Evolutionary conservation across 2,797 vertebrate species (phyloP), one percentile per base, ranked within the genome.

Genomic region (Sternotherus odoratus): DNA sequence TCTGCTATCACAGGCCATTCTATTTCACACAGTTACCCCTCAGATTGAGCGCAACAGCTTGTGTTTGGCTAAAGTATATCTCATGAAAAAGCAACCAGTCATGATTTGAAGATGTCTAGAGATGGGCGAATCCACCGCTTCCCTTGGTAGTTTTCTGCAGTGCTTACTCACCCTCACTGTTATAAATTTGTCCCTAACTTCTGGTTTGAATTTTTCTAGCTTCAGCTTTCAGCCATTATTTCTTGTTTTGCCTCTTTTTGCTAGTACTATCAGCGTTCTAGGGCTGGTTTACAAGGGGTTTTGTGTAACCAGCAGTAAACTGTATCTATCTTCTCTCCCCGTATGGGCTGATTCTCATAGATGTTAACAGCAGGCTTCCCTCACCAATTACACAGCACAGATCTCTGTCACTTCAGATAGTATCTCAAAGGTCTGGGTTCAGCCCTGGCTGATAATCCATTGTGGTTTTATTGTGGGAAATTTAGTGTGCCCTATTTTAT

Each of bases 1-100:
- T 90, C 53, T 94, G 87, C 46, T 89, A 49, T 88, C 88, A 51
- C 89, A 78, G 84, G 91, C 92, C 87, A 51, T 94, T 80, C 46
- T 0, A 1, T 85, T 78, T 63, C 92, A 72, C 89, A 36, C 13
- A 94, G 51, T 85, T 93, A 82, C 56, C 86, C 93, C 53, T 48
- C 57, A 39, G 57, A 85, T 87, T 11, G 75, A 88, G 86, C 75
- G 66, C 66, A 56, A 77, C 51, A 85, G 60, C 56, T 95, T 49
- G 19, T 83, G 89, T 63, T 87, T 84, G 83, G 89, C 74, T 95
- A 82, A 88, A 92, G 1, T 15, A 74, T 56, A 33, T 86, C n/a
- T 95, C 28, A 87, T 92, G 69, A 54, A 66, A 69, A 87, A 84
- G 57, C 79, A 50, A 2, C 6, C 75, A 79, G 80, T 49, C n/a